These are phyloP conservation scores for Acronicta alni DNA, from an alignment of 2,888 invertebrate species.

Conservation along the genomic window DNA sequence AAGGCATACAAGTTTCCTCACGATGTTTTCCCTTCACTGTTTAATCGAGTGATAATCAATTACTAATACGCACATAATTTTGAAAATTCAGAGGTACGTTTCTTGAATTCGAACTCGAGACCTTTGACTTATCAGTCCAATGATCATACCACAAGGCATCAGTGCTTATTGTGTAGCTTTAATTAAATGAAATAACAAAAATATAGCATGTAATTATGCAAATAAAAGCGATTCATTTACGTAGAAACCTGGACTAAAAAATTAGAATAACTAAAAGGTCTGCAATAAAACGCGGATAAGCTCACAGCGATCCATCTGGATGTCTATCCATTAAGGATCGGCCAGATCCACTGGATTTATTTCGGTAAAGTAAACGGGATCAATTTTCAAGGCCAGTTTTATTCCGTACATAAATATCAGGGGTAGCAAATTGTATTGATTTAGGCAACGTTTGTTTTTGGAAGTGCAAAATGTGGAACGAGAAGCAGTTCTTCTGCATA, in stretches of 20 bases:
- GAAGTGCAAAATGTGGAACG: slow-evolving; percentile 5
- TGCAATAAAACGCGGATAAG: slow-evolving; percentile 32
- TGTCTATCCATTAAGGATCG: slow-evolving; percentile 45
- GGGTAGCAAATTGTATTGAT: slow-evolving; percentile 29
- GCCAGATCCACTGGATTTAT: slow-evolving; percentile 43
- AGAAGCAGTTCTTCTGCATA: not conserved
- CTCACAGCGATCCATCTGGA: slow-evolving; percentile 35
- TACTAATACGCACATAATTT: too few relatives aligned
- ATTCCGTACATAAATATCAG: slow-evolving; percentile 25
- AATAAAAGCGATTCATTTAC: not conserved
- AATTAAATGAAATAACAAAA: not conserved
- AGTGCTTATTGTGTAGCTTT: too few relatives aligned
- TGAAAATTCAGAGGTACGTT: too few relatives aligned
- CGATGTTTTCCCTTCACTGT: too few relatives aligned
- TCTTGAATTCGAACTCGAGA: too few relatives aligned
- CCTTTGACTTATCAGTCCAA: too few relatives aligned
- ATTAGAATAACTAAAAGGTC: slow-evolving; percentile 29
- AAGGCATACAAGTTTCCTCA: too few relatives aligned
- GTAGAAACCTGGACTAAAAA: slow-evolving; percentile 5
- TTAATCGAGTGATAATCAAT: too few relatives aligned
- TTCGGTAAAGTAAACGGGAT: slow-evolving; percentile 48
- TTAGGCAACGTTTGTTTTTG: slow-evolving; percentile 14
- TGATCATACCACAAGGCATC: too few relatives aligned
- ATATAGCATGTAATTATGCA: not conserved
- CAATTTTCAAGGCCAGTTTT: slow-evolving; percentile 47